phyloP scores from a whole-genome alignment of 2,797 vertebrate genomes.

The Acipenser oxyrinchus region DNA sequence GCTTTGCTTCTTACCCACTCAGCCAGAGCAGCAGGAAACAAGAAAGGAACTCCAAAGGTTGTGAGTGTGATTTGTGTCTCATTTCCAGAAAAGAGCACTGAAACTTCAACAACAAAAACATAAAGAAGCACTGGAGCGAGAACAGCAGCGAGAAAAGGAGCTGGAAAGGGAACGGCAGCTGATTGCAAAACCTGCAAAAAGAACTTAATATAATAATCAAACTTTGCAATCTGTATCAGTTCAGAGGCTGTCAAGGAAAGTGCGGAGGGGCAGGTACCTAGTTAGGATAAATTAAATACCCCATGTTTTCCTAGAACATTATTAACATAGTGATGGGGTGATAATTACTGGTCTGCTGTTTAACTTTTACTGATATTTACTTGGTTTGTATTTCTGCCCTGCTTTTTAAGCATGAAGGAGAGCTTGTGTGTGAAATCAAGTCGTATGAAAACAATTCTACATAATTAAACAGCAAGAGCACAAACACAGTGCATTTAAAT shows the following conservation, averaged over 20 bases:
- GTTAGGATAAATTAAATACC: too few species aligned
- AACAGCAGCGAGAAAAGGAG: conserved; percentile 87
- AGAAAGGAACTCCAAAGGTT: neutral
- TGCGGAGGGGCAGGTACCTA: neutral
- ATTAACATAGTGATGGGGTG: too few species aligned
- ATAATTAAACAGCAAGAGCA: too few species aligned
- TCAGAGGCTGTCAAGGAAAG: neutral
- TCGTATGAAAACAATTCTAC: too few species aligned
- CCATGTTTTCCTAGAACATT: too few species aligned
- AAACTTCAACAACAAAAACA: conserved; percentile 90
- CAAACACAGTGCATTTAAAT: too few species aligned
- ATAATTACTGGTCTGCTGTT: too few species aligned
- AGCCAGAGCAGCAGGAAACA: neutral
- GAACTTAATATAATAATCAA: conserved; percentile 40
- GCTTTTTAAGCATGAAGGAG: too few species aligned
- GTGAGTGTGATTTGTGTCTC: conserved; percentile 1
- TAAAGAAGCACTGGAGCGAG: conserved; percentile 82
- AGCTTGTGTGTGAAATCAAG: too few species aligned
- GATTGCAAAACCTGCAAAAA: conserved; percentile 85
- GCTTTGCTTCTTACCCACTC: too few species aligned
- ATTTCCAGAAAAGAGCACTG: conserved; percentile 75
- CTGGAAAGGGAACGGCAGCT: conserved; percentile 88
- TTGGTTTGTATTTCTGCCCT: too few species aligned
- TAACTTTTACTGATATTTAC: too few species aligned
- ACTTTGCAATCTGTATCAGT: conserved; percentile 3